Evolutionary conservation across 2,797 vertebrate species (phyloP), one percentile per base, ranked within the genome.

Genomic region (Choloepus didactylus): DNA sequence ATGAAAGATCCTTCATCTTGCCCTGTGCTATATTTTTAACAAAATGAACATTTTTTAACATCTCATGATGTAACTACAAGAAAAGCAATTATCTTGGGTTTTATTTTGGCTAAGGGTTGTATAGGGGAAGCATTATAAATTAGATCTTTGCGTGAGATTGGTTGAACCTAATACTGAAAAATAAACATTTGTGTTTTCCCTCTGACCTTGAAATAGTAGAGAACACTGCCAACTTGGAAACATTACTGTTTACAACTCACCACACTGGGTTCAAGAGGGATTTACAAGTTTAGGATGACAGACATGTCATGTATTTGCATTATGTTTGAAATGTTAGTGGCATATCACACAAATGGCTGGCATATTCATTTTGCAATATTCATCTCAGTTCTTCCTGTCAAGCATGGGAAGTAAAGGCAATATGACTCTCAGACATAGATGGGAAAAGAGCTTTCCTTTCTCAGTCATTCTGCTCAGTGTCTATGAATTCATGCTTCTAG

Each of bases 281-380:
- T 92, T 95, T 94, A 96, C 94, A 95, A 89, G 93, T 89, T 93
- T 83, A 93, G 25, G 64, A 79, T 96, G 97, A 93, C 94, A 96
- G 51, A 66, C 51, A 12, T 94, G 88, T 91, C 93, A 91, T 94
- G 81, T 95, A 95, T 95, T 91, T 92, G 88, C 62, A 88, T 88
- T 75, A 66, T 82, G 70, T 94, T 93, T 93, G 95, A 93, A 96
- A 93, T 94, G 73, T 96, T 91, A 81, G 79, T 82, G 69, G 38
- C 82, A 88, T 79, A 82, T 94, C 90, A 82, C 54, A 90, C 69
- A 90, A 69, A 90, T 66, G 69, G 88, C 64, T 12, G 5, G 82
- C 67, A 88, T 80, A 69, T 91, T 90, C 81, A 83, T 81, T 94
- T 93, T 91, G 49, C 75, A 89, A 56, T 73, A 89, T 76, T 83